These are phyloP conservation scores for Cromileptes altivelis DNA, from an alignment of 2,113 vertebrate species.

Conservation along the genomic window DNA sequence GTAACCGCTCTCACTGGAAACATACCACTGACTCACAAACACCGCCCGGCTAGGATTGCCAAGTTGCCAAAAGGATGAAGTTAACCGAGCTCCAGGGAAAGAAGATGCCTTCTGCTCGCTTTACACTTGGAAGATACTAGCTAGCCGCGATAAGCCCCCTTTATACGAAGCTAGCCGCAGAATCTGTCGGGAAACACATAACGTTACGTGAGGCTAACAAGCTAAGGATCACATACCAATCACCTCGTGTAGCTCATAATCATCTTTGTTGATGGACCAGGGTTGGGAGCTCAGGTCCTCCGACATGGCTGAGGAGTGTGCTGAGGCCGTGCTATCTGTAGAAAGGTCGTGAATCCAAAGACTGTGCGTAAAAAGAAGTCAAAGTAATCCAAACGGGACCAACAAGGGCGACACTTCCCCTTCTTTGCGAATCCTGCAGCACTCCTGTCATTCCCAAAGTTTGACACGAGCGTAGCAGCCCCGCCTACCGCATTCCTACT, in stretches of 20 bases:
- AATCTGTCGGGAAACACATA: slow-evolving; percentile 29
- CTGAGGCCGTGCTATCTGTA: slow-evolving; percentile 55
- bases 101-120: slow-evolving; percentile 42
- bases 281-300: slow-evolving; percentile 93
- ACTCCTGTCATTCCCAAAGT: slow-evolving; percentile 88
- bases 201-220: slow-evolving; percentile 53
- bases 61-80: slow-evolving; percentile 17
- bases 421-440: slow-evolving; percentile 82
- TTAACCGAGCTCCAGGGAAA: slow-evolving; percentile 26
- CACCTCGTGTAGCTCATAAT: slow-evolving; percentile 97
- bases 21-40: slow-evolving; percentile 46
- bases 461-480: slow-evolving; percentile 84
- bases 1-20: slow-evolving; percentile 15
- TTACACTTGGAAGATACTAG: background rate
- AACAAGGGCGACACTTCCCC: slow-evolving; percentile 78
- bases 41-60: slow-evolving; percentile 58
- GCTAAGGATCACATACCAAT: slow-evolving; percentile 88
- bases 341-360: slow-evolving; percentile 58
- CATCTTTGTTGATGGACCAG: slow-evolving; percentile 97
- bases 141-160: background rate
- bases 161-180: background rate
- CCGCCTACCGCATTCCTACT: slow-evolving; percentile 85
- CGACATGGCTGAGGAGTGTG: slow-evolving; percentile 88
- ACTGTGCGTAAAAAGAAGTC: slow-evolving; percentile 61
- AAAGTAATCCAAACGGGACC: slow-evolving; percentile 73